phyloP scores from a whole-genome alignment of 2,888 invertebrate genomes.

The Brassicogethes aeneus region DNA sequence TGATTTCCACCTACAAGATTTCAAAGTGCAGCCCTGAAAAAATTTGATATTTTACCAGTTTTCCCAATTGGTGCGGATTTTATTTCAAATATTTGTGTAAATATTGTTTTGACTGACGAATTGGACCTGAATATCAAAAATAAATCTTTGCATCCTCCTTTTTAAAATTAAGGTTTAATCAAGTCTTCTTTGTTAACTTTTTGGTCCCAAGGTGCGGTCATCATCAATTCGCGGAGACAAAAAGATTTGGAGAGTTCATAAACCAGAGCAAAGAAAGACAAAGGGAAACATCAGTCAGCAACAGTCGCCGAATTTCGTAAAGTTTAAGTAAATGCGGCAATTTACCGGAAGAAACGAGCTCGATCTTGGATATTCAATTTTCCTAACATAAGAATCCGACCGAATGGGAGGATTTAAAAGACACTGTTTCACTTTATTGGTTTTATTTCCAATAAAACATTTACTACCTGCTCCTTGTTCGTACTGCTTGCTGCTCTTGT shows the following conservation, averaged over 20 bases:
- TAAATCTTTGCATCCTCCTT: too few relatives aligned
- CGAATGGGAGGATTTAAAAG: not conserved
- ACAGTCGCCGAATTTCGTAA: slow-evolving; percentile 26
- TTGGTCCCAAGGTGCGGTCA: too few relatives aligned
- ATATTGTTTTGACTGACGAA: too few relatives aligned
- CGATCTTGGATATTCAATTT: slow-evolving; percentile 25
- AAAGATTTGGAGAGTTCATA: slow-evolving; percentile 29
- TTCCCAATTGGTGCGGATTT: too few relatives aligned
- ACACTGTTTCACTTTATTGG: not conserved
- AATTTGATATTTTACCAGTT: too few relatives aligned
- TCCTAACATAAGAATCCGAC: slow-evolving; percentile 4
- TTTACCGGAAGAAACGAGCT: slow-evolving; percentile 30
- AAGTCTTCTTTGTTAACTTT: too few relatives aligned
- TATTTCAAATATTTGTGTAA: too few relatives aligned
- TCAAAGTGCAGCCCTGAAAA: too few relatives aligned
- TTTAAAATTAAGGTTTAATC: too few relatives aligned
- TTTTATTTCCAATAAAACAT: not conserved
- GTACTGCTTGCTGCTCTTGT: too few relatives aligned
- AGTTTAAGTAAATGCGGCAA: slow-evolving; percentile 31
- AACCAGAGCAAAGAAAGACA: slow-evolving; percentile 25
- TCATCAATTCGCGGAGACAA: slow-evolving; percentile 31
- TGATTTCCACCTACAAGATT: too few relatives aligned
- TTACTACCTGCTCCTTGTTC: not conserved
- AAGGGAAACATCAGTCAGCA: slow-evolving; percentile 31
- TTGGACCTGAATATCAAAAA: too few relatives aligned